These are phyloP conservation scores for Catharus ustulatus DNA, from an alignment of 2,797 vertebrate species.

Conservation along the genomic window DNA sequence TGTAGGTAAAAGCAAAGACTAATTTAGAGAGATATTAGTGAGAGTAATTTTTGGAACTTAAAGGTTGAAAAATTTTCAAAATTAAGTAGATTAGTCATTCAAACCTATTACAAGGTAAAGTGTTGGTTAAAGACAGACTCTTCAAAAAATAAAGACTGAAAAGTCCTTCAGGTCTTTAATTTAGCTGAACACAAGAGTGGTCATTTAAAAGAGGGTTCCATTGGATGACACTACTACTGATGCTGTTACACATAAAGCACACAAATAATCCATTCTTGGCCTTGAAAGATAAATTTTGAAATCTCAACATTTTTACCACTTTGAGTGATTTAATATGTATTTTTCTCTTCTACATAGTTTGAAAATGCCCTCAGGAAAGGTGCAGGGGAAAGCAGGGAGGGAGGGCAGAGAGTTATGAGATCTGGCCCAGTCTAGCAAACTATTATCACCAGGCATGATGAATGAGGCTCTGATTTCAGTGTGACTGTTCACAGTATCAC, in stretches of 20 bases:
- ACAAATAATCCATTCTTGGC: background rate
- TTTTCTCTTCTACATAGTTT: background rate
- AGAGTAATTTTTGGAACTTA: constrained; percentile 24
- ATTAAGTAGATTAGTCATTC: constrained; percentile 26
- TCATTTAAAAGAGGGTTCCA: background rate
- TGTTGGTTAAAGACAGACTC: background rate
- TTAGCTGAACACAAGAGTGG: background rate
- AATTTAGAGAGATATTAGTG: constrained; percentile 2
- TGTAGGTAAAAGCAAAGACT: constrained; percentile 49
- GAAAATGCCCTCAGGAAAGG: background rate
- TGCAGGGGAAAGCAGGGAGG: background rate
- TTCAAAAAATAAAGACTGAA: background rate
- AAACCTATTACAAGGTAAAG: background rate
- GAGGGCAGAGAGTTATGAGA: background rate
- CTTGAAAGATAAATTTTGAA: background rate
- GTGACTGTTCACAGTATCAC: background rate
- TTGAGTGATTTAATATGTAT: background rate
- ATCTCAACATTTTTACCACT: background rate
- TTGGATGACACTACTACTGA: background rate
- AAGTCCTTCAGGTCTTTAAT: background rate
- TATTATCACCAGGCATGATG: background rate
- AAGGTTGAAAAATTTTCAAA: constrained; percentile 37
- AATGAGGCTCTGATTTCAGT: background rate
- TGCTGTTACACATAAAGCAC: background rate
- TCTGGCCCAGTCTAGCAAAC: background rate